Conservation (phyloP, 2,888 invertebrate species). For the Odontothrips loti region DNA sequence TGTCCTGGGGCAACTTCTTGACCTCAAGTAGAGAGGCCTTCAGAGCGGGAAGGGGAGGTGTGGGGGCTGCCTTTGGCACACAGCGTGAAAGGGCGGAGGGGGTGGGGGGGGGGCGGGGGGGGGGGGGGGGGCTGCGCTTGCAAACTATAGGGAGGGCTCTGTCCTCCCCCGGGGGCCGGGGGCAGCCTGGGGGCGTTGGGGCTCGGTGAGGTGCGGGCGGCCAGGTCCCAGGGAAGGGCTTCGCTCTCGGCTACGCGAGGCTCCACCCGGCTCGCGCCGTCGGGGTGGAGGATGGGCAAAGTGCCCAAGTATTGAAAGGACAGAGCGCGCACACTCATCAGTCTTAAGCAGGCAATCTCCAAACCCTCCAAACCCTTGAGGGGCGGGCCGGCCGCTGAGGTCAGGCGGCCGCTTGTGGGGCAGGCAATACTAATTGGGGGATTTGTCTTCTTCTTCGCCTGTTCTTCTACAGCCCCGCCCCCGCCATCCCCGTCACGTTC, state of each 20-base stretch:
- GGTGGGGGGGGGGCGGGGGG: not conserved
- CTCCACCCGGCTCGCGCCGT: too few relatives aligned
- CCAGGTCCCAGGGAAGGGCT: too few relatives aligned
- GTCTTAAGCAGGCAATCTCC: not conserved
- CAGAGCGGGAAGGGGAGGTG: not conserved
- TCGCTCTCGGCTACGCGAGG: too few relatives aligned
- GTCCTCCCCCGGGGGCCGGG: too few relatives aligned
- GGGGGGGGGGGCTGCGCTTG: not conserved
- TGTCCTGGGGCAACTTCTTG: slow-evolving; percentile 13
- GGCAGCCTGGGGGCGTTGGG: too few relatives aligned
- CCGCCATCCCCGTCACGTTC: too few relatives aligned
- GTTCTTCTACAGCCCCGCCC: too few relatives aligned
- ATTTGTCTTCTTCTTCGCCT: not conserved
- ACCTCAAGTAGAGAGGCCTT: not conserved
- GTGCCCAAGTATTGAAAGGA: slow-evolving; percentile 11
- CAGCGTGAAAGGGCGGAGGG: not conserved
- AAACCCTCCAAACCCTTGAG: too few relatives aligned
- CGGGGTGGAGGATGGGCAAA: not conserved
- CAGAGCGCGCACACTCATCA: not conserved
- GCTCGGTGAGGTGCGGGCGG: too few relatives aligned
- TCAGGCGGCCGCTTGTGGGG: not conserved
- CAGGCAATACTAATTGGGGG: not conserved
- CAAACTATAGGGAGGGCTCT: not conserved
- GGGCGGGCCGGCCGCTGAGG: too few relatives aligned
- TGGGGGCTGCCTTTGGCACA: not conserved